Evolutionary conservation across 2,113 vertebrate genomes (phyloP), one percentile per base, ranked within the genome.

Genomic region (Albula goreensis): DNA sequence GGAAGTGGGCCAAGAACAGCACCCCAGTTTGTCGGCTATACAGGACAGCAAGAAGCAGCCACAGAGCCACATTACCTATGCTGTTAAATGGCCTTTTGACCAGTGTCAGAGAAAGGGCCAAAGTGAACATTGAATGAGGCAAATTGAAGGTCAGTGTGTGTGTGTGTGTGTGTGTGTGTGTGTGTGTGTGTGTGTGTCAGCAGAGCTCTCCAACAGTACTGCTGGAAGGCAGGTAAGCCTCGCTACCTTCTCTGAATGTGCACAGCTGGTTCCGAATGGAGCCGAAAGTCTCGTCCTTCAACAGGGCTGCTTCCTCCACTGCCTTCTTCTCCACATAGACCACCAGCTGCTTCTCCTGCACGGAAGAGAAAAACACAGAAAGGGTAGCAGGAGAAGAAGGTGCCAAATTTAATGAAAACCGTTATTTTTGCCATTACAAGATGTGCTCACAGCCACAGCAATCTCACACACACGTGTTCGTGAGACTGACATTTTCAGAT

Each of bases 301-400:
- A 92, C 49, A 96, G 93, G 5, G 93, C 90, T 5, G 90, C 92
- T 3, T 96, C 95, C 0, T 96, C 96, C 19, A 93, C 95, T 0
- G 95, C 96, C 83, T 95, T 93, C 88, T 96, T 95, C 88, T 96
- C 96, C 86, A 96, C 95, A n/a, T 94, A 96, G 79, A 96, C 96
- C 94, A 96, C 94, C 93, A 96, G 92, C 87, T 93, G 93, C 87
- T 96, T 96, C 92, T 96, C 95, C 96, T 96, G 87, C 52, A 48
- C 19, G 11, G 8, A 6, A 60, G 13, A 22, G 13, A 84, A 49
- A 85, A 63, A 13, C 17, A 19, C 3, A 19, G 60, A 19, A 7
- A 8, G 17, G 60, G 17, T 0, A 19, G 60, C 60, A 5, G 60
- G 2, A 63, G 3, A 66, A 66, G 19, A 19, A 3, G 60, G 31